A percentile compares a stretch with the other conserved stretches of the same genome.
Evolutionary conservation across 2,113 vertebrate genomes (phyloP).

Genomic region (Phyllopteryx taeniolatus): DNA sequence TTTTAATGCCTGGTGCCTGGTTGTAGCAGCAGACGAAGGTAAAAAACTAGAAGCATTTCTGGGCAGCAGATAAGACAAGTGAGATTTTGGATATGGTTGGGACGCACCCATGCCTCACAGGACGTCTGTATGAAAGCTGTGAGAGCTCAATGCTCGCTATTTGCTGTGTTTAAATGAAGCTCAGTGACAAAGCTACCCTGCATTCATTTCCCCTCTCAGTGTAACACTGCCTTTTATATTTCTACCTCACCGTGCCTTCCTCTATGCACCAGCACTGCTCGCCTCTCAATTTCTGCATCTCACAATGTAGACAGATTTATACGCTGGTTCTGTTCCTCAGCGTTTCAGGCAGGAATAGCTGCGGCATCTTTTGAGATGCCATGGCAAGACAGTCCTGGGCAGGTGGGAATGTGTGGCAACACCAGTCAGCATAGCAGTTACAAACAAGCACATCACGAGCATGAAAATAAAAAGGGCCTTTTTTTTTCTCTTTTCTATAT

Average conservation of each 20-base stretch:
- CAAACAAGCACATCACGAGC: slow-evolving; percentile 27
- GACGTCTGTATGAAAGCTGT: slow-evolving; percentile 32
- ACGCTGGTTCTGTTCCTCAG: not conserved
- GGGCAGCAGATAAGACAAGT: slow-evolving; percentile 17
- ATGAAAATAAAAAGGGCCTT: slow-evolving; percentile 29
- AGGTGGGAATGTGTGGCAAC: slow-evolving; percentile 40
- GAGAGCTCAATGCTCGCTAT: slow-evolving; percentile 33
- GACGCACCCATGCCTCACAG: slow-evolving; percentile 20
- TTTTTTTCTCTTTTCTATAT: slow-evolving; percentile 47
- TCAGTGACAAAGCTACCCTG: slow-evolving; percentile 25
- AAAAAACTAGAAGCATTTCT: slow-evolving; percentile 31
- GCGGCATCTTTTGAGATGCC: slow-evolving; percentile 31
- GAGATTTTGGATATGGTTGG: slow-evolving; percentile 22
- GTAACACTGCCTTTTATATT: slow-evolving; percentile 33
- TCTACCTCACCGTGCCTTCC: slow-evolving; percentile 23
- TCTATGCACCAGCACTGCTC: slow-evolving; percentile 7
- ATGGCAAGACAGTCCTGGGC: slow-evolving; percentile 26
- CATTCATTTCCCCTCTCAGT: slow-evolving; percentile 19
- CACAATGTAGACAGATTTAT: slow-evolving; percentile 29
- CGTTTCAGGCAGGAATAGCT: slow-evolving; percentile 2
- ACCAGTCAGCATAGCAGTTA: slow-evolving; percentile 8
- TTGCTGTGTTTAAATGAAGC: slow-evolving; percentile 36
- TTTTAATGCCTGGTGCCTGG: slow-evolving; percentile 36
- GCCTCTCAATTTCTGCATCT: slow-evolving; percentile 27
- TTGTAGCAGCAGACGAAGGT: slow-evolving; percentile 36